Percentiles rank a stretch among this genome's conserved stretches.
These are phyloP conservation scores for Colletes gigas DNA, from an alignment of 1,140 invertebrate genomes.

Conservation along the genomic window DNA sequence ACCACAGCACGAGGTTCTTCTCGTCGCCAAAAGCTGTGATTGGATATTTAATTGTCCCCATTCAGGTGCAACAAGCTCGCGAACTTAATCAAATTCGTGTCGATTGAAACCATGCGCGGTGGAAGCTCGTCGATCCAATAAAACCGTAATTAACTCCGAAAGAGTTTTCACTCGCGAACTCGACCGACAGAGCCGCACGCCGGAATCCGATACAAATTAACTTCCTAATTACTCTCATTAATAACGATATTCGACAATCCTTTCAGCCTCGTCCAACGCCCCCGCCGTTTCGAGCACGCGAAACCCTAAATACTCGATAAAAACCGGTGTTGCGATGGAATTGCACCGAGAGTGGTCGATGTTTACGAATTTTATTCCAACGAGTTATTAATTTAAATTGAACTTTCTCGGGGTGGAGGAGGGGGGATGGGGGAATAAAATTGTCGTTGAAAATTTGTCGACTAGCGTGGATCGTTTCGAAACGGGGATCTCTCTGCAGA, in stretches of 20 bases:
- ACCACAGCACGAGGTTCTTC: too few relatives aligned
- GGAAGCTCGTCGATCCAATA: neutral
- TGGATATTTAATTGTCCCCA: neutral
- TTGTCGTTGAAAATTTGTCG: neutral
- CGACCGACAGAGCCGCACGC: neutral
- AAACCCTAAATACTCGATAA: neutral
- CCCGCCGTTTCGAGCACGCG: neutral
- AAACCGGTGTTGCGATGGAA: neutral
- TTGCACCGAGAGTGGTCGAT: too few relatives aligned
- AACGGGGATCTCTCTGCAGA: neutral
- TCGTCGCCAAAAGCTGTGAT: too few relatives aligned
- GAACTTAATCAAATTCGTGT: neutral
- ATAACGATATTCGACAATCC: constrained; percentile 25
- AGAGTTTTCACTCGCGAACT: neutral
- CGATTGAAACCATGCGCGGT: neutral
- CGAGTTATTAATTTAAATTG: too few relatives aligned
- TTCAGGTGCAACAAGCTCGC: neutral
- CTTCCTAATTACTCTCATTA: constrained; percentile 24
- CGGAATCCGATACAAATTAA: constrained; percentile 15
- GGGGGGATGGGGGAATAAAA: too few relatives aligned
- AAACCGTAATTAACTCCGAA: constrained; percentile 6
- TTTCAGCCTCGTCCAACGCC: neutral
- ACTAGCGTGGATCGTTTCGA: constrained; percentile 1
- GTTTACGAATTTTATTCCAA: too few relatives aligned
- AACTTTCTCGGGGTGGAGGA: too few relatives aligned